Conservation (phyloP, 2,888 invertebrate species). For the Chymomyza procnemis region DNA sequence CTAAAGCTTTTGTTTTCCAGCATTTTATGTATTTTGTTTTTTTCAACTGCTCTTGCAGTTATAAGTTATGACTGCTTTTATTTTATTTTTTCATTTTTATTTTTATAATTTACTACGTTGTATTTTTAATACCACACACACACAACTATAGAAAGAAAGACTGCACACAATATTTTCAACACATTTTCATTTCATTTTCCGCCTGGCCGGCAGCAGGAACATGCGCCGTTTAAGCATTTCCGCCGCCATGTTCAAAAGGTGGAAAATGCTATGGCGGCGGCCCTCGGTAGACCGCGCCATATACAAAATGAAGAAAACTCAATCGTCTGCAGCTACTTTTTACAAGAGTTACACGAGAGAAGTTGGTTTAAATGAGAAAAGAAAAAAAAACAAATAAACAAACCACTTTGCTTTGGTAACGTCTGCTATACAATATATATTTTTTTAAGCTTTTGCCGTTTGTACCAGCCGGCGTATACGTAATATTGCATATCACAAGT, state of each 20-base stretch:
- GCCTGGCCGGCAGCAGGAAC: not conserved
- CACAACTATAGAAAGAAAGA: conserved; percentile 25
- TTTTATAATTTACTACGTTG: conserved; percentile 56
- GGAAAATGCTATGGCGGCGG: conserved; percentile 44
- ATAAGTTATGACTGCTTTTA: not conserved
- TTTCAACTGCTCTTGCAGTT: conserved; percentile 10
- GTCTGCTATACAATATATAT: not conserved
- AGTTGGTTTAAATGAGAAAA: not conserved
- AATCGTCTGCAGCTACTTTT: conserved; percentile 49
- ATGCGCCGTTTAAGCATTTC: conserved; percentile 45
- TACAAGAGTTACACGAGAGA: not conserved
- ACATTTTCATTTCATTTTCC: conserved; percentile 28
- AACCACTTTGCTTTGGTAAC: conserved; percentile 51
- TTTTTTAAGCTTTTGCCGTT: conserved; percentile 10
- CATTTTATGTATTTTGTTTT: conserved; percentile 43
- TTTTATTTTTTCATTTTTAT: too few species aligned
- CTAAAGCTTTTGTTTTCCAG: conserved; percentile 35
- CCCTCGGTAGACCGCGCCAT: not conserved
- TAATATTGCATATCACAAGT: conserved; percentile 46
- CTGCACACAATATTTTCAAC: conserved; percentile 32
- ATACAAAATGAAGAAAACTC: conserved; percentile 62
- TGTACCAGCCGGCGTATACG: conserved; percentile 49
- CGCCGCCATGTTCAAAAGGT: conserved; percentile 34
- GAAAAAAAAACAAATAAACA: conserved; percentile 23
- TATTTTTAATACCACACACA: conserved; percentile 51